Evolutionary conservation across 2,888 invertebrate species (phyloP).

Genomic region (Abrostola tripartita): DNA sequence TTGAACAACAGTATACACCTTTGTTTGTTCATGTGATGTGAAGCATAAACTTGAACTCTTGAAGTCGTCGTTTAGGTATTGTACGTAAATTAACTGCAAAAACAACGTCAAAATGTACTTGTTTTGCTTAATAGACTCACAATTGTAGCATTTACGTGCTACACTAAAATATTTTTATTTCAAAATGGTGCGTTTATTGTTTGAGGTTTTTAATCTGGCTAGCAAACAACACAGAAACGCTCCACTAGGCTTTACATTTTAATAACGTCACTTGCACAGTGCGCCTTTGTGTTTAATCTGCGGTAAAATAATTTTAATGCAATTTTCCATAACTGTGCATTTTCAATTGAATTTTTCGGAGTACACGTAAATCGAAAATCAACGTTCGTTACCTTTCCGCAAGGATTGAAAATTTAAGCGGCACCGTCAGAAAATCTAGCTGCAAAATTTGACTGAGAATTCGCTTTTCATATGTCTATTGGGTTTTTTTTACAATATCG

Average conservation of each 20-base stretch:
- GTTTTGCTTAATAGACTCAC: no score
- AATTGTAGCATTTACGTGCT: no score
- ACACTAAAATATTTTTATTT: neutral
- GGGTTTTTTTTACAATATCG: constrained; percentile 2
- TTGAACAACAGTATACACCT: neutral
- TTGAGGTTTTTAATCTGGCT: neutral
- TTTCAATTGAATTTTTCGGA: constrained; percentile 23
- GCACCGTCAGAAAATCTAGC: constrained; percentile 8
- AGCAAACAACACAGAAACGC: neutral
- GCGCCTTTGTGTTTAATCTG: constrained; percentile 10
- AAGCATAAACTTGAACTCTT: no score
- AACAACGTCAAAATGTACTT: no score
- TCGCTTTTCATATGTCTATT: neutral
- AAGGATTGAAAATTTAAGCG: constrained; percentile 11
- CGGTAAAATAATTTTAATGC: constrained; percentile 5
- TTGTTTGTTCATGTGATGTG: neutral
- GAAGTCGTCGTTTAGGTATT: no score
- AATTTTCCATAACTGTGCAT: constrained; percentile 27
- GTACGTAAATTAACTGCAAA: no score
- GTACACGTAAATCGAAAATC: constrained; percentile 41
- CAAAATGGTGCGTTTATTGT: neutral
- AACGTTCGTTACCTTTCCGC: constrained; percentile 33
- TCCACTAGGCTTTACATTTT: constrained; percentile 6
- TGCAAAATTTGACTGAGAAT: constrained; percentile 5
- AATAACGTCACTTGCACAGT: constrained; percentile 12